Percentiles rank a stretch among this genome's conserved stretches.
These are phyloP conservation scores for Pelecanus crispus DNA, from an alignment of 2,113 vertebrate genomes.

Conservation along the genomic window DNA sequence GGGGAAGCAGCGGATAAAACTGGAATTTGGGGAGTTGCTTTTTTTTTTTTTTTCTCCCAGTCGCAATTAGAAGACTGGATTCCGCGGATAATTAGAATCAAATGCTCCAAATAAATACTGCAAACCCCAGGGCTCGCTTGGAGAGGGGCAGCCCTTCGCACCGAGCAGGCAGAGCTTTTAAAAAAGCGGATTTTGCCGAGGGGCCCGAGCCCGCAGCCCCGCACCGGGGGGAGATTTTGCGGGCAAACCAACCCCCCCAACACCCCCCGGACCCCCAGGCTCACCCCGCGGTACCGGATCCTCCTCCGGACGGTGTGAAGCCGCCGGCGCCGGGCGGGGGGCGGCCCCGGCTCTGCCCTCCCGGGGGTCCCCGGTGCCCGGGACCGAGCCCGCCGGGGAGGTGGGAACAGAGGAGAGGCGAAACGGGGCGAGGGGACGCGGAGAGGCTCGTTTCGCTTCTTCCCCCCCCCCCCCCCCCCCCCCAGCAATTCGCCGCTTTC, in stretches of 20 bases:
- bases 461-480: neutral
- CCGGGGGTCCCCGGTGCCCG: neutral
- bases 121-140: neutral
- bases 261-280: neutral
- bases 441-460: neutral
- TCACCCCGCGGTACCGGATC: neutral
- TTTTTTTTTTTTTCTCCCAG: neutral
- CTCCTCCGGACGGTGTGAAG: neutral
- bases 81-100: constrained; percentile 58
- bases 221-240: neutral
- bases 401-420: neutral
- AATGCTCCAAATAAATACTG: constrained; percentile 28
- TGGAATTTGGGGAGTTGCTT: neutral
- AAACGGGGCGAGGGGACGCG: neutral
- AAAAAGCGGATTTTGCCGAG: neutral
- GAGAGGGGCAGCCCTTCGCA: neutral
- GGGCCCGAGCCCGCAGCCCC: neutral
- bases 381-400: no score
- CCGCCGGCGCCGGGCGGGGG: neutral
- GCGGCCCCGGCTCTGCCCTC: neutral
- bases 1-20: neutral
- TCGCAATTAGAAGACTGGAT: constrained; percentile 37
- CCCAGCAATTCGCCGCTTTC: neutral
- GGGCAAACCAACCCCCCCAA: neutral
- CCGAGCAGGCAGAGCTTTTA: neutral